Evolutionary conservation across 2,888 invertebrate genomes (phyloP), one percentile per base, ranked within the genome.

Genomic region (Odontothrips loti): DNA sequence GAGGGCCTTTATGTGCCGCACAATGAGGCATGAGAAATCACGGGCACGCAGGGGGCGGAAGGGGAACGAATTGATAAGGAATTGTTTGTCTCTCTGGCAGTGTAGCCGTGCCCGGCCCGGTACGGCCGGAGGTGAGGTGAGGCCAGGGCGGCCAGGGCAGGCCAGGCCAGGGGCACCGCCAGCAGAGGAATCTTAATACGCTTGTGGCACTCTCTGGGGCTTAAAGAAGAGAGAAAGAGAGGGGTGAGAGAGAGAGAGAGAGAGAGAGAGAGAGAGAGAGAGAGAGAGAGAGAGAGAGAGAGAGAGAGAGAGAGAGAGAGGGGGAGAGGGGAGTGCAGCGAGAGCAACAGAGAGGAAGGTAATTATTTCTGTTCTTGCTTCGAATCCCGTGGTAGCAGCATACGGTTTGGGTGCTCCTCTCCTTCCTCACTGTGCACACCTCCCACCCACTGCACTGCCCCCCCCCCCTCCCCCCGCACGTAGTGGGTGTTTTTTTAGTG

Each of bases 41-140:
- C 2, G 34, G 6, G 34, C n/a, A n/a, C 58, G 58, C 58, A 75
- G 23, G 27, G 58, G 23, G 68, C 23, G 68, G 68, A 75, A 27
- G 68, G n/a, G 68, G 23, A 23, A 27, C 68, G 68, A 75, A 75
- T 75, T 27, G 68, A 75, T 75, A 75, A 75, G 8, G 68, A 75
- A 75, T 75, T 75, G 68, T 75, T 75, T 75, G 68, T 75, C 68
- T 27, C 58, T 6, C 58, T 58, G 58, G 58, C 58, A 58, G 58
- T 58, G 58, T 58, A 58, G 34, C 2, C 58, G 58, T 6, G 58
- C 58, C 20, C 20, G 34, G 34, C 34, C 34, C 34, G 6, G 34
- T 6, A 2, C 34, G 34, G 2, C 34, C 34, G 34, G 9, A 68
- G 63, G 63, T 12, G 68, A 20, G 23, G 23, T 68, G 68, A 27